These are phyloP conservation scores for Invenusta paracnida DNA, from an alignment of 2,888 invertebrate species.

Conservation along the genomic window DNA sequence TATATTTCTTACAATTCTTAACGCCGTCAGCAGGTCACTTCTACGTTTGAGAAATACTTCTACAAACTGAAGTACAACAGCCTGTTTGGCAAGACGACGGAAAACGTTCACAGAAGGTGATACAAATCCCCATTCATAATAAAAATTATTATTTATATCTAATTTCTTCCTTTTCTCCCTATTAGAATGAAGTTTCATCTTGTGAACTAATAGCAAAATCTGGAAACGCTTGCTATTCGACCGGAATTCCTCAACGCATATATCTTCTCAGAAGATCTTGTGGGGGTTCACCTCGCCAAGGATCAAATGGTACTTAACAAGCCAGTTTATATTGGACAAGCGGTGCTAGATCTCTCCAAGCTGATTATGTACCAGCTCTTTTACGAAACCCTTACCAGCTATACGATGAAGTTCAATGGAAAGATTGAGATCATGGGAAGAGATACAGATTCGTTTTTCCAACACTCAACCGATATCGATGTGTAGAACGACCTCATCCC, in stretches of 20 bases:
- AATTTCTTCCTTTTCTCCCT: neutral
- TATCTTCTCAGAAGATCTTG: neutral
- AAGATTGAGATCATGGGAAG: neutral
- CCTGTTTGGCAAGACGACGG: neutral
- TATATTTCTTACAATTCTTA: neutral
- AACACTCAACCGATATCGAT: neutral
- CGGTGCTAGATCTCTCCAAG: neutral
- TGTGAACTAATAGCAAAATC: neutral
- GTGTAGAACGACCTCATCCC: neutral
- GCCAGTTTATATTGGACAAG: neutral
- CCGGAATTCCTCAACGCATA: neutral
- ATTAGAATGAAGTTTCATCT: neutral
- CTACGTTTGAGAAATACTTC: neutral
- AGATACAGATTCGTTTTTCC: neutral
- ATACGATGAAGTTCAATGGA: neutral
- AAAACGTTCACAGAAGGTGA: neutral
- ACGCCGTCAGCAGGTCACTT: neutral
- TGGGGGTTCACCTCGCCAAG: neutral
- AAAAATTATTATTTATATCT: too few relatives aligned
- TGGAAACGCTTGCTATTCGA: neutral
- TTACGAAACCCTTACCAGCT: neutral
- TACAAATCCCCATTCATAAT: neutral
- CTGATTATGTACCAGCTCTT: neutral
- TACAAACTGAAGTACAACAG: neutral
- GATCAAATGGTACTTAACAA: neutral